A percentile compares a stretch with the other conserved stretches of the same genome.
Conservation (phyloP, 2,888 invertebrate genomes). For the Ichneumon xanthorius region DNA sequence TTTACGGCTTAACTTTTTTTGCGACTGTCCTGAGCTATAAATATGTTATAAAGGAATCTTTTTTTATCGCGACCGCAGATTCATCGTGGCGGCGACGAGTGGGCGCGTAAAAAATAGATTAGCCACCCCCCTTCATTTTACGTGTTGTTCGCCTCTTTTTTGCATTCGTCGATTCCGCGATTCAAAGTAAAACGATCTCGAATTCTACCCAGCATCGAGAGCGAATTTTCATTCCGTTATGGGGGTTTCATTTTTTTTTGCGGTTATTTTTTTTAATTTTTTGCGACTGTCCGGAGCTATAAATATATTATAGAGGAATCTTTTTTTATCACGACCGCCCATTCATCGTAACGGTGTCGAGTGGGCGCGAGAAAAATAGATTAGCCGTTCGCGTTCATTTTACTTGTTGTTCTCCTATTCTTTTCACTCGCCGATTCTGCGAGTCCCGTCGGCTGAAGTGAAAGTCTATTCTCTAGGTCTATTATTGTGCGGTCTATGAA, state of each 20-base stretch:
- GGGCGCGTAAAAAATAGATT: too few relatives aligned
- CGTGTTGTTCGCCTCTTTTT: too few relatives aligned
- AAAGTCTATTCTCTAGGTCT: background rate
- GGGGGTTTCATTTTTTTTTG: background rate
- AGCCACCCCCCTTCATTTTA: too few relatives aligned
- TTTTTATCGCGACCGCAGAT: too few relatives aligned
- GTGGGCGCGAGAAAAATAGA: background rate
- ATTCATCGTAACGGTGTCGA: background rate
- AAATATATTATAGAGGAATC: background rate
- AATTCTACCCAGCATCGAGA: too few relatives aligned
- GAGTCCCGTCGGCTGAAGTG: background rate
- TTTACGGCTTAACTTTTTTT: too few relatives aligned
- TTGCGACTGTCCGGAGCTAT: background rate
- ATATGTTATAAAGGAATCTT: background rate
- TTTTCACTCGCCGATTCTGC: background rate
- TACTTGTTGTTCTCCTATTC: background rate
- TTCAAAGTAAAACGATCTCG: background rate
- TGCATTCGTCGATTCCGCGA: background rate
- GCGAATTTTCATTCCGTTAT: too few relatives aligned
- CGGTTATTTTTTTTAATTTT: too few relatives aligned
- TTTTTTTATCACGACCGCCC: background rate
- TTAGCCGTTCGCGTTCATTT: background rate
- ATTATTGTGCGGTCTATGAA: background rate
- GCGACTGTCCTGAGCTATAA: background rate
- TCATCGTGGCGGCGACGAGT: too few relatives aligned